Evolutionary conservation across 2,888 invertebrate genomes (phyloP).

Genomic region (Oxystoma pomonae): DNA sequence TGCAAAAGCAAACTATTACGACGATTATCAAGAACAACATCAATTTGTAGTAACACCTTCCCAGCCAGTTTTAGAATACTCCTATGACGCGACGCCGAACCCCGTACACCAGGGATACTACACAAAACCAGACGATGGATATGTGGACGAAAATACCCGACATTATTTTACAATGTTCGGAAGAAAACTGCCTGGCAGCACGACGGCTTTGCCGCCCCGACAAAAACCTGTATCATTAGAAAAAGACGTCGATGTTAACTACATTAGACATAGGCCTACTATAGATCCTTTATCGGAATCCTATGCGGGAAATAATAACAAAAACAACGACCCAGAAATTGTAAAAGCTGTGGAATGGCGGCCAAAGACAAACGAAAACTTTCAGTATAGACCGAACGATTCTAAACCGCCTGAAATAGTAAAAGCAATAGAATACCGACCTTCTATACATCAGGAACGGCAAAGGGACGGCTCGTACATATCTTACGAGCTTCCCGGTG

Average conservation of each 20-base stretch:
- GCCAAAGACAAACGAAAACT: slow-evolving; percentile 9
- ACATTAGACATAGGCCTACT: slow-evolving; percentile 60
- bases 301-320: no score
- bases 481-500: slow-evolving; percentile 69
- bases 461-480: slow-evolving; percentile 58
- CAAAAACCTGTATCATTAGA: slow-evolving; percentile 50
- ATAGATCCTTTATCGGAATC: slow-evolving; percentile 62
- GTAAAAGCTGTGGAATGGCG: slow-evolving; percentile 40
- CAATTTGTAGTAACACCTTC: slow-evolving; percentile 29
- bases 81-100: slow-evolving; percentile 44
- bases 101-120: slow-evolving; percentile 58
- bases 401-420: slow-evolving; percentile 28
- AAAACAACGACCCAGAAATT: slow-evolving; percentile 29
- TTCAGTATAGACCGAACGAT: neutral
- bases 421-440: slow-evolving; percentile 39
- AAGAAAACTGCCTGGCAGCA: slow-evolving; percentile 57
- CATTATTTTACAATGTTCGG: slow-evolving; percentile 73
- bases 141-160: slow-evolving; percentile 68
- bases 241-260: slow-evolving; percentile 69
- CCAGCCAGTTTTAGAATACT: slow-evolving; percentile 37
- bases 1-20: slow-evolving; percentile 3
- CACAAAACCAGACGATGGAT: slow-evolving; percentile 66
- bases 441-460: slow-evolving; percentile 38
- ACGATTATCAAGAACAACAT: neutral
- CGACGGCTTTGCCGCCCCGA: slow-evolving; percentile 42